Conservation (phyloP, 2,797 vertebrate genomes). For the Peromyscus melanophrys region DNA sequence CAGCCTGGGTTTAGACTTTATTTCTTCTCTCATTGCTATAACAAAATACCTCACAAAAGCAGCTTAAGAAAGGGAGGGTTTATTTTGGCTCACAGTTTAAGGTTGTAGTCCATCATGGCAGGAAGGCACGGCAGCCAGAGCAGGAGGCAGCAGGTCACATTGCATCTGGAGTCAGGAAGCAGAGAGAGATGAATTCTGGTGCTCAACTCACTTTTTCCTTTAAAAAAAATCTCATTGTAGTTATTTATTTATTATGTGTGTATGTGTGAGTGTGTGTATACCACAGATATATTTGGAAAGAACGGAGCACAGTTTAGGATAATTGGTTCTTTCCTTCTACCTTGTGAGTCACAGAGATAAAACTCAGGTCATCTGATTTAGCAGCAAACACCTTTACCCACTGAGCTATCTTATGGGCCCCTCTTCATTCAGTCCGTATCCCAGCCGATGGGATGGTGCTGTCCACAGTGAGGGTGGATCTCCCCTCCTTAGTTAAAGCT, state of each 20-base stretch:
- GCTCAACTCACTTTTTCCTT: not conserved
- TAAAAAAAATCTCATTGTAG: not conserved
- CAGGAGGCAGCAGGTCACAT: fast-evolving
- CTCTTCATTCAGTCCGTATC: not conserved
- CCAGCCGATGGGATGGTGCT: not conserved
- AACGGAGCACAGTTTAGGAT: too few relatives aligned
- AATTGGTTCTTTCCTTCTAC: not conserved
- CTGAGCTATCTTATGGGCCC: not conserved
- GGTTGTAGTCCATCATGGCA: not conserved
- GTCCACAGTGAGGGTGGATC: not conserved
- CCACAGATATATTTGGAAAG: not conserved
- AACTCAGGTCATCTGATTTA: not conserved
- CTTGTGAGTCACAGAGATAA: not conserved
- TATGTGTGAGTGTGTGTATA: not conserved
- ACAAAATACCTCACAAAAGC: not conserved
- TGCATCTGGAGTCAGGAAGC: not conserved
- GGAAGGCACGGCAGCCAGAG: too few relatives aligned
- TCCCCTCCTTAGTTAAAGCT: not conserved
- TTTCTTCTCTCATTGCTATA: not conserved
- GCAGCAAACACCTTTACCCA: too few relatives aligned
- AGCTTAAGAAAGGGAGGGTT: not conserved
- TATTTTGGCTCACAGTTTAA: not conserved
- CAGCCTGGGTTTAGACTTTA: too few relatives aligned
- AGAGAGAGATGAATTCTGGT: not conserved
- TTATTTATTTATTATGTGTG: not conserved